Conservation (phyloP, 1,140 invertebrate species). For the Camponotus floridanus region DNA sequence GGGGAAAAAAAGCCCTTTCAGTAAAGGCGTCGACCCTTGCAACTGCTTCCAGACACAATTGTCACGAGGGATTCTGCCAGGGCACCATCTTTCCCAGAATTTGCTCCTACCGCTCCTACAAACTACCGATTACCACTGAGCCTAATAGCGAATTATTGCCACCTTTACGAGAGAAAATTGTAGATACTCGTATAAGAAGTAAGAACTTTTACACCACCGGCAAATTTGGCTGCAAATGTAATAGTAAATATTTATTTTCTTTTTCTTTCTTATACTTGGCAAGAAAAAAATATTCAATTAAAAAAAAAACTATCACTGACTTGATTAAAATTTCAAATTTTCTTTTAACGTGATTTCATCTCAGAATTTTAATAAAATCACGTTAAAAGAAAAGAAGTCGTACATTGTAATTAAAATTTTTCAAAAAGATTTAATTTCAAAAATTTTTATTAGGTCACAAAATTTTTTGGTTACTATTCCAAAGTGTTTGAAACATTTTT, state of each 20-base stretch:
- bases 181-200: constrained; percentile 68
- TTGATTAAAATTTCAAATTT: background rate
- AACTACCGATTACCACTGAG: background rate
- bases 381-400: background rate
- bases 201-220: constrained; percentile 35
- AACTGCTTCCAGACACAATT: constrained; percentile 82
- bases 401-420: too few species aligned
- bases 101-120: constrained; percentile 37
- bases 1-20: constrained; percentile 78
- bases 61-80: constrained; percentile 77
- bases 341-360: too few species aligned
- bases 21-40: constrained; percentile 82
- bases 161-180: constrained; percentile 37
- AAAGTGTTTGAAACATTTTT: background rate
- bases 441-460: background rate
- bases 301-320: background rate
- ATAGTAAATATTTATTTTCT: background rate
- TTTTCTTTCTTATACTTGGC: too few species aligned
- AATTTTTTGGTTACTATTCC: background rate
- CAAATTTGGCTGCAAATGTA: constrained; percentile 14
- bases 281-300: background rate
- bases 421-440: background rate
- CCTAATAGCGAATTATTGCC: constrained; percentile 20
- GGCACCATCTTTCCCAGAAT: constrained; percentile 70
- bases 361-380: background rate